Base-by-base conservation (phyloP, 2,113 vertebrate genomes). In the Geococcyx californianus region DNA sequence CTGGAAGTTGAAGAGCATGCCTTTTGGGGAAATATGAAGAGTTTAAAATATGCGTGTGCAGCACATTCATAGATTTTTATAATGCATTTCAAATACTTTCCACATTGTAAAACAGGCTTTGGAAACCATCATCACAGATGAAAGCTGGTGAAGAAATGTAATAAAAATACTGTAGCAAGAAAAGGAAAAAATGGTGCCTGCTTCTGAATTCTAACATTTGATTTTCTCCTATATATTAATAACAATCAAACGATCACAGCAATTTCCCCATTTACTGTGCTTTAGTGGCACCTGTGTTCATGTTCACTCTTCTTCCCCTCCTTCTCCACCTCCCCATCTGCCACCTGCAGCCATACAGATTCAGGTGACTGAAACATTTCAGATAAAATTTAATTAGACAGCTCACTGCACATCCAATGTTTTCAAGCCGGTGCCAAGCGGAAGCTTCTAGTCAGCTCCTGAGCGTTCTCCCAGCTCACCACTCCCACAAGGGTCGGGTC, bases 301-400 rank as follows among this genome's bases (percentile, higher is more conserved):
- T 3, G 5, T 83, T 58, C 42, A 58, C 13, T 74, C 40, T 34
- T 69, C 47, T 44, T 33, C 31, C 29, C 11, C 8, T 49, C 36
- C 29, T 28, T 88, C 89, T 42, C 54, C 69, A 89, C 68, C 55
- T 94, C 76, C 28, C 77, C 93, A 90, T 95, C 86, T 97, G 96
- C 96, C 92, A 58, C 75, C 76, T 89, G 73, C 36, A 95, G 75
- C 73, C 72, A 95, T 36, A 76, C 94, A 93, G 68, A 93, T 91
- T 96, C 90, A 95, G 93, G 89, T 76, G 85, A 95, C 36, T 13
- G 63, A 93, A 95, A 92, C 49, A n/a, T 84, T 97, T 91, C 78
- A 84, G 63, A 85, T 81, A 91, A 79, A 97, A 97, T 56, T 96
- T 97, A 97, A 97, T 98, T 94, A 97, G 73, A 73, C 90, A 95